Percentiles rank a stretch among this genome's conserved stretches.
Evolutionary conservation across 1,140 invertebrate species (phyloP).

Genomic region (Cotesia chilonis): DNA sequence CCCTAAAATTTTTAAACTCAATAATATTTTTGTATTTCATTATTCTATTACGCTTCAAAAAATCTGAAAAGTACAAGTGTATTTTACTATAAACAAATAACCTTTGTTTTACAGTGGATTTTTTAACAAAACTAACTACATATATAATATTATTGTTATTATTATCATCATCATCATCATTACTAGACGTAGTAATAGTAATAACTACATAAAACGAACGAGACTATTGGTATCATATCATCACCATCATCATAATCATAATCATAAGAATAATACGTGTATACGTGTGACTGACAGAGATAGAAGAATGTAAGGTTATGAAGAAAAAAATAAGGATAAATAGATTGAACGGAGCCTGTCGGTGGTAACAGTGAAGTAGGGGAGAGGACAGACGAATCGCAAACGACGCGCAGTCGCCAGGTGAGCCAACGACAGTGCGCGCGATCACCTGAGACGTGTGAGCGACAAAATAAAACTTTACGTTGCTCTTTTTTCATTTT

Average conservation of each 20-base stretch:
- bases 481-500: conserved; percentile 9
- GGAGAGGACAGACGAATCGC: conserved; percentile 38
- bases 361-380: conserved; percentile 29
- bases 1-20: not conserved
- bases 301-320: not conserved
- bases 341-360: conserved; percentile 34
- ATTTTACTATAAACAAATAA: too few species aligned
- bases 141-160: too few species aligned
- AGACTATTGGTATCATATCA: too few species aligned
- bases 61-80: too few species aligned
- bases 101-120: too few species aligned
- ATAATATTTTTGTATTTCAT: not conserved
- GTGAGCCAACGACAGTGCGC: conserved; percentile 58
- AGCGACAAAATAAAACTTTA: conserved; percentile 6
- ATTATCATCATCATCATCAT: too few species aligned
- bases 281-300: not conserved
- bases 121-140: too few species aligned
- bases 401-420: conserved; percentile 61
- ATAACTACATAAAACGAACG: too few species aligned
- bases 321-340: conserved; percentile 12
- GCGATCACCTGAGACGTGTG: conserved; percentile 35
- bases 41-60: too few species aligned
- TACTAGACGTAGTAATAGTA: too few species aligned
- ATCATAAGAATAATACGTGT: too few species aligned
- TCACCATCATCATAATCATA: too few species aligned